Conservation (phyloP, 37 sponge, comb jelly and placozoan genomes). For the Eunapius fragilis region DNA sequence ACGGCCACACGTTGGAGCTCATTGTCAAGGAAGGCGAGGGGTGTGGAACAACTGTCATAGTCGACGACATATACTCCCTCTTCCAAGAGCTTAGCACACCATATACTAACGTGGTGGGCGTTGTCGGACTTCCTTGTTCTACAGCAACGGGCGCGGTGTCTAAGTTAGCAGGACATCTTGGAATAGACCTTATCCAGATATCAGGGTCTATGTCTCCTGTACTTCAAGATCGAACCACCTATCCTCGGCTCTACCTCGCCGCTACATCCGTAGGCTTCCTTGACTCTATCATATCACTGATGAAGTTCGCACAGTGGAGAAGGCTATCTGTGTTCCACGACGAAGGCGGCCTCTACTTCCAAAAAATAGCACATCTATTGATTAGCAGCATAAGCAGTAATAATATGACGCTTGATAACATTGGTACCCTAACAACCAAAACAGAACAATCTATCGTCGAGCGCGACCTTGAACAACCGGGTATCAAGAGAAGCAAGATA, state of each 20-base stretch:
- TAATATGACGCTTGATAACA: not conserved
- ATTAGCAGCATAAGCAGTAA: not conserved
- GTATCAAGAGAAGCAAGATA: slow-evolving; percentile 13
- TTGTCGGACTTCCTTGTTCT: slow-evolving; percentile 37
- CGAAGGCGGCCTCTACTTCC: not conserved
- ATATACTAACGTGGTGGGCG: slow-evolving; percentile 11
- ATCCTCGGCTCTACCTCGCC: not conserved
- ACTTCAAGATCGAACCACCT: not conserved
- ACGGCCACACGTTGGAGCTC: slow-evolving; percentile 38
- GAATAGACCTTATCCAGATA: slow-evolving; percentile 15
- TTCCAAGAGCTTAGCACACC: not conserved
- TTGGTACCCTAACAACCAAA: not conserved
- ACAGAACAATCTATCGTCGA: not conserved
- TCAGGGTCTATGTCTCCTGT: slow-evolving; percentile 32
- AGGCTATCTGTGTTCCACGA: slow-evolving; percentile 1
- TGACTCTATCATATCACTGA: slow-evolving; percentile 16
- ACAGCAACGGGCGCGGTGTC: slow-evolving; percentile 8
- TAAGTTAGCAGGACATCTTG: not conserved
- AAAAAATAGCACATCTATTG: slow-evolving; percentile 7
- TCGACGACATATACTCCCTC: not conserved
- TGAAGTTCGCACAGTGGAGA: slow-evolving; percentile 22
- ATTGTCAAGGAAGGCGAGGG: slow-evolving; percentile 13
- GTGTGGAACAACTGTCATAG: slow-evolving; percentile 12
- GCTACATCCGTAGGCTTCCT: slow-evolving; percentile 10
- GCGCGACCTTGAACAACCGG: not conserved